Percentiles rank a stretch among this genome's conserved stretches.
Evolutionary conservation across 2,113 vertebrate genomes (phyloP).

Genomic region (Athene noctua): DNA sequence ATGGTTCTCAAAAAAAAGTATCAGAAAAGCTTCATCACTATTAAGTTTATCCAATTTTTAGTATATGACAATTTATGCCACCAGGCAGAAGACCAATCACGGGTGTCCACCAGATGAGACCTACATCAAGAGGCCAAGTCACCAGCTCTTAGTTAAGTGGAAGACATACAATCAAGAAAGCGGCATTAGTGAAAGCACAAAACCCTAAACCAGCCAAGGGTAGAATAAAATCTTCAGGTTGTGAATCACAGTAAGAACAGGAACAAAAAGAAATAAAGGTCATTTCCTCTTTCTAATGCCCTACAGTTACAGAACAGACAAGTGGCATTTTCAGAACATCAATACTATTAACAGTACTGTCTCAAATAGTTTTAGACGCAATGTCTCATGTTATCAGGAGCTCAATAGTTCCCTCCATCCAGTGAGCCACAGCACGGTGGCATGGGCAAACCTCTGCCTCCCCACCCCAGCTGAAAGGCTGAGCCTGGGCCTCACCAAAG

Average conservation of each 20-base stretch:
- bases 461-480: neutral
- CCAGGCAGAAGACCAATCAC: neutral
- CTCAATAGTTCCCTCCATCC: neutral
- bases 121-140: neutral
- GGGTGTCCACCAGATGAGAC: neutral
- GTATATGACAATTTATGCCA: neutral
- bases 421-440: rapidly evolving
- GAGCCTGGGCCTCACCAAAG: neutral
- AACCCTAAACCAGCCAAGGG: neutral
- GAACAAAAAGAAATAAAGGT: constrained; percentile 11
- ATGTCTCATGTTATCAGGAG: neutral
- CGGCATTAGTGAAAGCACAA: neutral
- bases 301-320: neutral
- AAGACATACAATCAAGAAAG: neutral
- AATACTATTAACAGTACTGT: neutral
- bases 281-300: neutral
- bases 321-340: neutral
- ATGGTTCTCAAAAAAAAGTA: neutral
- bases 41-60: neutral
- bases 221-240: neutral
- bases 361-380: neutral
- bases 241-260: neutral
- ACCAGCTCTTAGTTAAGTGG: neutral
- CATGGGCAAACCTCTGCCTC: rapidly evolving
- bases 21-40: neutral